Conservation (phyloP, 2,113 vertebrate species). For the Peromyscus polionotus region DNA sequence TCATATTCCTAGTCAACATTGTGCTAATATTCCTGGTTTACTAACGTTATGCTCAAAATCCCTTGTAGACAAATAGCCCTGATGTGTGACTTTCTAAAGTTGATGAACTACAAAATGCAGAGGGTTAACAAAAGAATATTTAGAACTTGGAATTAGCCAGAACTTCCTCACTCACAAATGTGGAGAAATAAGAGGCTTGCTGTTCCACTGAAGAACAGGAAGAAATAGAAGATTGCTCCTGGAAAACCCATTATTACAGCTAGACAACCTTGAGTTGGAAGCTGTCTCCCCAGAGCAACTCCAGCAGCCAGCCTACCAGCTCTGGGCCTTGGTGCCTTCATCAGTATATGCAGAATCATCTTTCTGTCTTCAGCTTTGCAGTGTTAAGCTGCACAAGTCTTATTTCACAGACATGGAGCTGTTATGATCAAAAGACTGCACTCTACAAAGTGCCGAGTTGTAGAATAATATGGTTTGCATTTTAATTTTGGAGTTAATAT, state of each 20-base stretch:
- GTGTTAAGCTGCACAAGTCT: slow-evolving; percentile 4
- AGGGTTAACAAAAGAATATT: background rate
- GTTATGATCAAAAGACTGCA: slow-evolving; percentile 27
- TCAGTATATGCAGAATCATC: background rate
- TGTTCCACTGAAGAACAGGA: background rate
- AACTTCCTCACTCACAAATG: background rate
- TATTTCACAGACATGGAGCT: slow-evolving; percentile 6
- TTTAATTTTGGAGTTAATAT: slow-evolving; percentile 59
- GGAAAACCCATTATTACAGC: background rate
- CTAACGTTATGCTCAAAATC: slow-evolving; percentile 69
- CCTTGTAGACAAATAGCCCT: slow-evolving; percentile 67
- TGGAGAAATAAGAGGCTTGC: background rate
- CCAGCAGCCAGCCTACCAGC: background rate
- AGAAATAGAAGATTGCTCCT: background rate
- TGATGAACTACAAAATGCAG: slow-evolving; percentile 15
- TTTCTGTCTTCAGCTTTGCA: background rate
- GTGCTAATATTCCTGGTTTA: slow-evolving; percentile 68
- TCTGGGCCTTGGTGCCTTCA: background rate
- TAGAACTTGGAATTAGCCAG: background rate
- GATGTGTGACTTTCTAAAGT: slow-evolving; percentile 23
- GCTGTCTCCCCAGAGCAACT: background rate
- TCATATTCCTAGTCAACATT: slow-evolving; percentile 72
- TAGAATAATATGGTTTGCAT: slow-evolving; percentile 42
- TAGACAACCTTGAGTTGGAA: background rate
- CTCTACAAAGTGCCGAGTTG: slow-evolving; percentile 33